Evolutionary conservation across 2,888 invertebrate species (phyloP).

Genomic region (Eurois occulta): DNA sequence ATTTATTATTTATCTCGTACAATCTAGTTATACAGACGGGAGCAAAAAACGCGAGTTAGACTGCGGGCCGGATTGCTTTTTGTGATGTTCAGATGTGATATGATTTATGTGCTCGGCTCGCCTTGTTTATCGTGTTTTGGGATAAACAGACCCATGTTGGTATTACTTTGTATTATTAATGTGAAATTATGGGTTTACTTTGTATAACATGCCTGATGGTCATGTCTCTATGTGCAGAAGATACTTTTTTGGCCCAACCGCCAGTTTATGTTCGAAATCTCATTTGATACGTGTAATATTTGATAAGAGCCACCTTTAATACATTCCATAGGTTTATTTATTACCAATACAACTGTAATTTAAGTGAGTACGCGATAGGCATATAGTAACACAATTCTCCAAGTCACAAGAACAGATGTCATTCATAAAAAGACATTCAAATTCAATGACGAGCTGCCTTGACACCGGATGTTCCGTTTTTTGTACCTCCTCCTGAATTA

Average conservation of each 20-base stretch:
- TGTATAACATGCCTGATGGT: neutral
- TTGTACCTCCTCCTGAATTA: slow-evolving; percentile 63
- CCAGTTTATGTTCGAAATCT: neutral
- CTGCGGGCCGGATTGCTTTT: slow-evolving; percentile 52
- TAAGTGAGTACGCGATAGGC: slow-evolving; percentile 40
- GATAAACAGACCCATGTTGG: slow-evolving; percentile 22
- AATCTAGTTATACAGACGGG: slow-evolving; percentile 50
- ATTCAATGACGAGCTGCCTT: slow-evolving; percentile 64
- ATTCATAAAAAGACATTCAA: slow-evolving; percentile 59
- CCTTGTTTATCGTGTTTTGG: slow-evolving; percentile 54
- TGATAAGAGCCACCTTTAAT: slow-evolving; percentile 10
- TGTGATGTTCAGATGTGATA: slow-evolving; percentile 56
- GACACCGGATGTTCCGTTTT: slow-evolving; percentile 70
- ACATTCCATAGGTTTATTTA: slow-evolving; percentile 35
- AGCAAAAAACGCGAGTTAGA: slow-evolving; percentile 54
- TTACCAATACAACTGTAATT: slow-evolving; percentile 35
- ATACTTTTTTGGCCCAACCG: neutral
- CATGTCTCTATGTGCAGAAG: slow-evolving; percentile 1
- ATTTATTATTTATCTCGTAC: slow-evolving; percentile 64
- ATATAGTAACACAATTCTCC: slow-evolving; percentile 32
- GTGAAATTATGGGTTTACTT: slow-evolving; percentile 16
- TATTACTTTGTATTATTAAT: slow-evolving; percentile 36
- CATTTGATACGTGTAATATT: neutral
- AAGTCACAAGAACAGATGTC: slow-evolving; percentile 52
- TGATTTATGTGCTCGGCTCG: slow-evolving; percentile 52